These are phyloP conservation scores for Thereva unica DNA, from an alignment of 2,888 invertebrate genomes.

Conservation along the genomic window DNA sequence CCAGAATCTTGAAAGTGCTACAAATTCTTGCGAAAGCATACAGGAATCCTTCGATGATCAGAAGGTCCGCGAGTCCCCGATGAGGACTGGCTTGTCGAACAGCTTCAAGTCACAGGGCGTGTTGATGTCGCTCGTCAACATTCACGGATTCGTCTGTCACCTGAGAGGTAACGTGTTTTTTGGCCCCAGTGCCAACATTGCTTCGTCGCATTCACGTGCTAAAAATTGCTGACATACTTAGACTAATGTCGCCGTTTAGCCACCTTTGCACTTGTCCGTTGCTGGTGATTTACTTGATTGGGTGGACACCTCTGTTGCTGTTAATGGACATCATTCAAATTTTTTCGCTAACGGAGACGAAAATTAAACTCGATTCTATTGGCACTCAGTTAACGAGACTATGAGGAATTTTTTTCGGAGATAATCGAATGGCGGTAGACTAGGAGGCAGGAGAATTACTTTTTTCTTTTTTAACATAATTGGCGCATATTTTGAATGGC, in stretches of 20 bases:
- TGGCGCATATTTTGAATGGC: too few relatives aligned
- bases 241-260: constrained; percentile 34
- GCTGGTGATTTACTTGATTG: constrained; percentile 12
- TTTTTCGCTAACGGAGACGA: too few relatives aligned
- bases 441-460: too few relatives aligned
- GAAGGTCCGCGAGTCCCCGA: background rate
- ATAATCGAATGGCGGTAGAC: too few relatives aligned
- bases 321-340: too few relatives aligned
- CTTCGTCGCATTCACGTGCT: constrained; percentile 30
- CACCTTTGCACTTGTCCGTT: constrained; percentile 8
- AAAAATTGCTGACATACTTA: constrained; percentile 36
- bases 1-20: background rate
- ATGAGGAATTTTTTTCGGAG: too few relatives aligned
- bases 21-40: background rate
- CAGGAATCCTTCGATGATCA: background rate
- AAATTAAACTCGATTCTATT: too few relatives aligned
- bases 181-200: constrained; percentile 25
- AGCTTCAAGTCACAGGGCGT: background rate
- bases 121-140: constrained; percentile 26
- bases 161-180: constrained; percentile 28
- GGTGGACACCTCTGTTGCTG: too few relatives aligned
- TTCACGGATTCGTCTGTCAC: constrained; percentile 17
- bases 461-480: too few relatives aligned
- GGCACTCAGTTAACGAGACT: too few relatives aligned
- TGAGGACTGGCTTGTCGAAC: background rate